Base-by-base conservation (phyloP, 2,888 invertebrate species). In the Pseudococcus viburni region DNA sequence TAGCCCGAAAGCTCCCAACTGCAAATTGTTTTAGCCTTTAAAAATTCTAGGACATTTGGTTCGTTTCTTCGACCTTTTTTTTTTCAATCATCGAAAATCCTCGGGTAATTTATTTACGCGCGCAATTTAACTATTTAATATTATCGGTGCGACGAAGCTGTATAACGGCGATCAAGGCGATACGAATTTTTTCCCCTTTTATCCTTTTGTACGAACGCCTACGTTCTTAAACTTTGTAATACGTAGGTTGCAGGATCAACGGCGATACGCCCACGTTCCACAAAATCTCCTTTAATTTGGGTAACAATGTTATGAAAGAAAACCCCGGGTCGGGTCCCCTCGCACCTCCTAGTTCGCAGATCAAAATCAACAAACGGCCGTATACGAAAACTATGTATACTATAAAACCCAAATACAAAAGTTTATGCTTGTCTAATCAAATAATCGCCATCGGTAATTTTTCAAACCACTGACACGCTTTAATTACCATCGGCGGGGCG, bases 191-290 rank as follows among this genome's bases (percentile, higher is more conserved):
- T 80, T 80, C 42, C 42, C 33, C 33, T 26, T 80, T 80, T 80
- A 80, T 80, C 80, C 80, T 80, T 80, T 80, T 80, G 80, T 80
- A 80, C 42, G n/a, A 80, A 80, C 80, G 80, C 85, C 85, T 85
- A 85, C 85, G 59, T 85, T 59, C 39, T 51, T n/a, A 85, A 33
- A 85, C 33, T 33, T 39, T 26, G 84, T 8, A 84, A 84, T 51
- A 84, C 48, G 84, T 51, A 55, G 84, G 59, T 59, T 59, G 59
- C 33, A 85, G 85, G 85, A 85, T 85, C 85, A 55, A 59, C 59
- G 85, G 51, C 51, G 33, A 64, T 59, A 85, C 85, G 85, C 85
- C 85, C 59, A 85, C 85, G 85, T 85, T 55, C 26, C 17, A 17
- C 26, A 17, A 59, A 55, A 55, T 55, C 85, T 59, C 59, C 51